A percentile compares a stretch with the other conserved stretches of the same genome.
phyloP scores from a whole-genome alignment of 2,113 vertebrate species.

The Bubo bubo region DNA sequence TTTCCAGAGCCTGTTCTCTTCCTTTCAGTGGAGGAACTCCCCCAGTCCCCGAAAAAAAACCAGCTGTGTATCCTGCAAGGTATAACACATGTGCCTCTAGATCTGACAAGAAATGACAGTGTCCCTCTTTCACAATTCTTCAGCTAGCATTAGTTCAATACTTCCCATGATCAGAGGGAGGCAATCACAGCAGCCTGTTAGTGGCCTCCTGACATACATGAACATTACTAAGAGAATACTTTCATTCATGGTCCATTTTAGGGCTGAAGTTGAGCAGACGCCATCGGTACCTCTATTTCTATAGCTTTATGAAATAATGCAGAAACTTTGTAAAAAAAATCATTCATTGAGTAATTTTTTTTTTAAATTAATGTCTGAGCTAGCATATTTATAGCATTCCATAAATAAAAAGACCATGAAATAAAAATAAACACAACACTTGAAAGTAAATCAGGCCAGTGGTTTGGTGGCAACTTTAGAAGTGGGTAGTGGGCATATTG shows the following conservation, averaged over 20 bases:
- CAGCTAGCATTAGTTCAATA: not conserved
- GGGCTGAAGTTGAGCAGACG: not conserved
- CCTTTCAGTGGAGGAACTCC: not conserved
- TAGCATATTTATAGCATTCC: constrained; percentile 54
- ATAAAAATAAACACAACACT: constrained; percentile 57
- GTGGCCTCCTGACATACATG: not conserved
- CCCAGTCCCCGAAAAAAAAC: not conserved
- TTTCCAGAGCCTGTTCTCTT: not conserved
- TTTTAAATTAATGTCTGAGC: not conserved
- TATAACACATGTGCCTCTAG: not conserved
- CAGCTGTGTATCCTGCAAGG: not conserved
- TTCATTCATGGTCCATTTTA: not conserved
- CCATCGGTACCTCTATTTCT: not conserved
- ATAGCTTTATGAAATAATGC: not conserved
- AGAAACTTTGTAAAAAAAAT: not conserved
- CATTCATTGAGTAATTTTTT: not conserved
- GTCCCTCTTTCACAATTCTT: not conserved
- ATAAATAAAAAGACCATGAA: constrained; percentile 63
- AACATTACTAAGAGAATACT: not conserved
- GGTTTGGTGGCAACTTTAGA: constrained; percentile 64
- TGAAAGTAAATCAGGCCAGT: constrained; percentile 51
- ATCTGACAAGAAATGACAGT: not conserved
- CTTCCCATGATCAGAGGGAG: not conserved
- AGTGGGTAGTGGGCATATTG: constrained; percentile 57
- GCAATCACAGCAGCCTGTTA: not conserved